phyloP scores from a whole-genome alignment of 2,113 vertebrate species.

The Pungitius pungitius region DNA sequence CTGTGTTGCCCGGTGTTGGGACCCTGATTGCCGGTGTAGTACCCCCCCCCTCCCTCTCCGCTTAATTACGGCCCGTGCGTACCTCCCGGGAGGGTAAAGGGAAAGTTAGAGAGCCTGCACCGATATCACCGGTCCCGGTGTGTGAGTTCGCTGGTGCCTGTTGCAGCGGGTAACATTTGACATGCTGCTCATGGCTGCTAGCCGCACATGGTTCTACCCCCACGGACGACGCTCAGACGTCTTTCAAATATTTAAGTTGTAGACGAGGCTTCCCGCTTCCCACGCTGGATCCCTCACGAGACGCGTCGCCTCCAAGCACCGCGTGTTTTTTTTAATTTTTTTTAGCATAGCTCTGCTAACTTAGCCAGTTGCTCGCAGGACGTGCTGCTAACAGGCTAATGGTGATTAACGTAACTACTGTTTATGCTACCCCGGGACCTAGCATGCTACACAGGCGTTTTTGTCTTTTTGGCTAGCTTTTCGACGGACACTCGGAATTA shows the following conservation, averaged over 20 bases:
- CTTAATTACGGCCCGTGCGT: constrained; percentile 69
- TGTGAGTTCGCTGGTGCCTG: constrained; percentile 51
- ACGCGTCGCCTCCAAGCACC: constrained; percentile 16
- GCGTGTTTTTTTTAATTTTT: no score
- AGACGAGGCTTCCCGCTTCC: not conserved
- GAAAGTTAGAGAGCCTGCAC: constrained; percentile 66
- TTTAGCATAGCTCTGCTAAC: constrained; percentile 74
- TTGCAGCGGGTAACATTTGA: constrained; percentile 57
- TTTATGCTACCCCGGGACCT: constrained; percentile 18
- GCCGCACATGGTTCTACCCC: not conserved
- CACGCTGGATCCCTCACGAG: not conserved
- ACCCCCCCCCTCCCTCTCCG: constrained; percentile 14
- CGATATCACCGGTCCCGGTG: constrained; percentile 26
- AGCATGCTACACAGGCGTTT: constrained; percentile 29
- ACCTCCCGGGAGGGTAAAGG: constrained; percentile 28
- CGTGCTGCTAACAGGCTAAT: constrained; percentile 65
- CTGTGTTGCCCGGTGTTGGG: constrained; percentile 16
- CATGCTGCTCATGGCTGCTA: constrained; percentile 41
- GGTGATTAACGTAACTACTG: constrained; percentile 11
- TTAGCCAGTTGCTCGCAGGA: constrained; percentile 36
- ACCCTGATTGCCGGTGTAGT: constrained; percentile 29
- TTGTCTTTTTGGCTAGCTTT: constrained; percentile 30
- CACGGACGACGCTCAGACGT: not conserved
- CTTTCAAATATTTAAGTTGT: not conserved
- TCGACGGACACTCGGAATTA: not conserved